Evolutionary conservation across 2,797 vertebrate species (phyloP).

Genomic region (Alosa sapidissima): DNA sequence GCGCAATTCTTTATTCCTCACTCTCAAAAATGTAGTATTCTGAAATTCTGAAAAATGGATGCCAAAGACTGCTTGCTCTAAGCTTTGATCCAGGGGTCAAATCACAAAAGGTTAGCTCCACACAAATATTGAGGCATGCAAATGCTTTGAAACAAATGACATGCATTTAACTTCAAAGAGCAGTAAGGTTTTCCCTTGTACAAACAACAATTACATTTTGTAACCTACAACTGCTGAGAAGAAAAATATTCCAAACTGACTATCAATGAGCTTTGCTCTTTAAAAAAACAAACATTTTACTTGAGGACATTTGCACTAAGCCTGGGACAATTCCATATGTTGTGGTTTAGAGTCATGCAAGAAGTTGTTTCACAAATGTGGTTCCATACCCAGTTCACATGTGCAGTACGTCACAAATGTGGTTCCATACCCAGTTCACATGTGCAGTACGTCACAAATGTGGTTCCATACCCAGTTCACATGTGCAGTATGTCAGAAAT

Average conservation of each 20-base stretch:
- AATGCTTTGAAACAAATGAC: constrained; percentile 44
- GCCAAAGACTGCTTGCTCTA: background rate
- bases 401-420: constrained; percentile 25
- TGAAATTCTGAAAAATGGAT: background rate
- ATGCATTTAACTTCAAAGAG: constrained; percentile 55
- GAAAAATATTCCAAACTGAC: background rate
- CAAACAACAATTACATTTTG: background rate
- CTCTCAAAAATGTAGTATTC: background rate
- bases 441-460: background rate
- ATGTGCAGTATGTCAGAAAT: too few species aligned
- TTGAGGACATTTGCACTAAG: background rate
- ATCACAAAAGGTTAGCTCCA: constrained; percentile 53
- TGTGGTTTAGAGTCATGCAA: background rate
- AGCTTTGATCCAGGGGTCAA: background rate
- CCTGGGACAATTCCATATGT: background rate
- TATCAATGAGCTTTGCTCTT: background rate
- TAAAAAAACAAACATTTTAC: background rate
- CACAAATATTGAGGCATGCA: constrained; percentile 61
- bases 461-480: background rate
- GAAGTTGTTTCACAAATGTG: background rate
- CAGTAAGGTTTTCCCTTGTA: background rate
- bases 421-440: background rate
- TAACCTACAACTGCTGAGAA: background rate
- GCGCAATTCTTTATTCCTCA: background rate
- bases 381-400: background rate